A percentile compares a stretch with the other conserved stretches of the same genome.
phyloP scores from a whole-genome alignment of 2,113 vertebrate species.

The Elgaria multicarinata region DNA sequence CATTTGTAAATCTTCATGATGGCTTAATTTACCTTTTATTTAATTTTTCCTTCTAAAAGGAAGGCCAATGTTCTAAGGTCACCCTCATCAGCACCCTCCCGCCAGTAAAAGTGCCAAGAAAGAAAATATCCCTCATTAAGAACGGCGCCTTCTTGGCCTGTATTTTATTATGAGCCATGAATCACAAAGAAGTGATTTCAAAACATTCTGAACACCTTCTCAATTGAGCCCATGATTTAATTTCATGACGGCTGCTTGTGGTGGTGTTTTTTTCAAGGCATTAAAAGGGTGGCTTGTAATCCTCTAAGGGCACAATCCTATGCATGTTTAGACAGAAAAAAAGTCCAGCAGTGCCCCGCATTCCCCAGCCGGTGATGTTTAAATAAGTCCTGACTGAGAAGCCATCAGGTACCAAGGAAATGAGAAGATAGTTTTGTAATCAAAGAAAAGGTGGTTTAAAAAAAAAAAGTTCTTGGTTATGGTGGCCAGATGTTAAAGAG shows the following conservation, averaged over 20 bases:
- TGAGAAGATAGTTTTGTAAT: neutral
- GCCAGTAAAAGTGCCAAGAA: constrained; percentile 28
- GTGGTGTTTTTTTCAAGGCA: neutral
- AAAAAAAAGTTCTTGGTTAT: neutral
- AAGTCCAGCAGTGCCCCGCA: too few species aligned
- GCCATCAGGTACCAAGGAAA: neutral
- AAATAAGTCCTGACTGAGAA: neutral
- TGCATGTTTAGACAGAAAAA: too few species aligned
- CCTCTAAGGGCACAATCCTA: neutral
- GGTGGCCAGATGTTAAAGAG: too few species aligned
- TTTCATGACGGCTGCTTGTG: constrained; percentile 22
- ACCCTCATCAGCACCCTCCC: neutral
- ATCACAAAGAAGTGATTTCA: constrained; percentile 31
- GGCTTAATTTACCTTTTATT: neutral
- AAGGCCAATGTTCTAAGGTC: neutral
- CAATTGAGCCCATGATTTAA: neutral
- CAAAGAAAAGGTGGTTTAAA: neutral
- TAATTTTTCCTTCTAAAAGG: neutral
- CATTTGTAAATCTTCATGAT: neutral
- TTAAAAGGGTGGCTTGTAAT: neutral
- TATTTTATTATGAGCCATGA: constrained; percentile 39
- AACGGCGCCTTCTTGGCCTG: constrained; percentile 22
- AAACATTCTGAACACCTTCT: constrained; percentile 20
- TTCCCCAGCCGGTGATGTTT: too few species aligned
- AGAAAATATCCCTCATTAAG: constrained; percentile 24